A percentile compares a stretch with the other conserved stretches of the same genome.
Conservation (phyloP, 2,888 invertebrate genomes). For the Schizotus pectinicornis region DNA sequence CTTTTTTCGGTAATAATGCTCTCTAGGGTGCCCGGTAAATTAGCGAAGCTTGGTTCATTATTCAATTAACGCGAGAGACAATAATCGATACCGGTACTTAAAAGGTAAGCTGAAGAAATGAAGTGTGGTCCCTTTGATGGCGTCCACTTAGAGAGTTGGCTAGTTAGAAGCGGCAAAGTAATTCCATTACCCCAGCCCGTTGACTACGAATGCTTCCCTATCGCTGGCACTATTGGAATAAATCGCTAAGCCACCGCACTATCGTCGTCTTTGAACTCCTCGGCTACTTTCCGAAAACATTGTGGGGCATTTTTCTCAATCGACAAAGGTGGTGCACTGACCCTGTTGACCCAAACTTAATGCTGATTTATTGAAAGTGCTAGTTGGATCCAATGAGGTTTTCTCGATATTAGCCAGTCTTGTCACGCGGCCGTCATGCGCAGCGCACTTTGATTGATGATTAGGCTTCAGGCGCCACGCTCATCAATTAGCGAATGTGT, state of each 20-base stretch:
- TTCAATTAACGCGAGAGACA: background rate
- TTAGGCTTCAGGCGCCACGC: constrained; percentile 34
- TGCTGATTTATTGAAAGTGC: constrained; percentile 48
- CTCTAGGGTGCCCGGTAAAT: too few relatives aligned
- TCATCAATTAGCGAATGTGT: constrained; percentile 39
- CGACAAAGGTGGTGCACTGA: constrained; percentile 32
- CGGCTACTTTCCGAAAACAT: constrained; percentile 26
- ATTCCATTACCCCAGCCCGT: constrained; percentile 29
- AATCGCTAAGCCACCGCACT: constrained; percentile 33
- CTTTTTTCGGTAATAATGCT: too few relatives aligned
- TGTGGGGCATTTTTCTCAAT: constrained; percentile 33
- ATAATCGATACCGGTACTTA: constrained; percentile 20
- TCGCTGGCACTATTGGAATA: constrained; percentile 36
- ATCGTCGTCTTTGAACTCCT: constrained; percentile 34
- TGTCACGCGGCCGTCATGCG: constrained; percentile 41
- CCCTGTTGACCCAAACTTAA: constrained; percentile 37
- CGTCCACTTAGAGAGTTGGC: constrained; percentile 42
- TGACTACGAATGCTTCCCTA: constrained; percentile 36
- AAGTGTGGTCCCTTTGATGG: constrained; percentile 47
- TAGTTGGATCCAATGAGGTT: constrained; percentile 38
- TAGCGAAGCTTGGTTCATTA: background rate
- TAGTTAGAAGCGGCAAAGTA: constrained; percentile 38
- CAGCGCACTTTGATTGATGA: constrained; percentile 43
- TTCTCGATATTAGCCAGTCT: constrained; percentile 41
- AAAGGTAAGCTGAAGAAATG: constrained; percentile 29